A percentile compares a stretch with the other conserved stretches of the same genome.
Evolutionary conservation across 2,113 vertebrate genomes (phyloP).

Genomic region (Anarrhichthys ocellatus): DNA sequence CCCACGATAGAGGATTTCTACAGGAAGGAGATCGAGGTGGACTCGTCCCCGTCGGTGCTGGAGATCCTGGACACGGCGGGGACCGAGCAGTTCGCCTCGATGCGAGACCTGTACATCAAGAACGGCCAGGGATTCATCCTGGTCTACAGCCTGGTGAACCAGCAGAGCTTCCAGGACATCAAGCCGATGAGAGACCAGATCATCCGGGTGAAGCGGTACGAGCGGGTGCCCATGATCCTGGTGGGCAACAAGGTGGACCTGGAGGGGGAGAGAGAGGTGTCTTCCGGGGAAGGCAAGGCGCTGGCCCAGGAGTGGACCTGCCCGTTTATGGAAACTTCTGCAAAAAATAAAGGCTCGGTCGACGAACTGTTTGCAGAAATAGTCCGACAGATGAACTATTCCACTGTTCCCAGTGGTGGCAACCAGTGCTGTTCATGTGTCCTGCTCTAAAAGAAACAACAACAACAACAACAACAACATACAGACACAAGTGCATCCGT

Average conservation of each 20-base stretch:
- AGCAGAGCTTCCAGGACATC: constrained; percentile 97
- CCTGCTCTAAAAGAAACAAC: constrained; percentile 65
- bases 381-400: constrained; percentile 97
- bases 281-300: constrained; percentile 92
- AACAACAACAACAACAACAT: background rate
- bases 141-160: constrained; percentile 84
- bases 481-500: constrained; percentile 18
- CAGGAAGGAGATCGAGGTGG: constrained; percentile 84
- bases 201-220: constrained; percentile 95
- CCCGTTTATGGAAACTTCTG: constrained; percentile 96
- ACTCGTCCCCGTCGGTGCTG: constrained; percentile 82
- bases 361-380: constrained; percentile 97
- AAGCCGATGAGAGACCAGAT: constrained; percentile 97
- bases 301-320: constrained; percentile 97
- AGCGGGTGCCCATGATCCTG: constrained; percentile 96
- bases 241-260: constrained; percentile 87
- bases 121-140: constrained; percentile 84
- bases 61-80: constrained; percentile 84
- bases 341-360: constrained; percentile 96
- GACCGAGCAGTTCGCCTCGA: constrained; percentile 95
- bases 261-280: constrained; percentile 94
- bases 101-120: constrained; percentile 91
- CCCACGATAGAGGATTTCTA: constrained; percentile 94
- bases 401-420: constrained; percentile 90
- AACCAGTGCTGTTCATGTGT: constrained; percentile 88